A percentile compares a stretch with the other conserved stretches of the same genome.
Evolutionary conservation across 2,797 vertebrate genomes (phyloP).

Genomic region (Pseudochromis fuscus): DNA sequence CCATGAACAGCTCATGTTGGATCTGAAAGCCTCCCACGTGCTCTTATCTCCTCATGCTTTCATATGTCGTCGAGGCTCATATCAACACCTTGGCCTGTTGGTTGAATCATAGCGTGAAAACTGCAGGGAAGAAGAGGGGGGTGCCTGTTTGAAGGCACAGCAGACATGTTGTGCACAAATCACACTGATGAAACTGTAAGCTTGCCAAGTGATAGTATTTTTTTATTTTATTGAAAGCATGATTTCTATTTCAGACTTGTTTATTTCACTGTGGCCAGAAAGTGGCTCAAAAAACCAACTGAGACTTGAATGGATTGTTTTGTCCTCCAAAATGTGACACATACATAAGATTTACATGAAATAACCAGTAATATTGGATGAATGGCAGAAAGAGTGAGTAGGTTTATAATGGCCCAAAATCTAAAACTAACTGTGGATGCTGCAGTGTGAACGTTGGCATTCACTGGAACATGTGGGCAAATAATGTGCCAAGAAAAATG

Average conservation of each 20-base stretch:
- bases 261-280: background rate
- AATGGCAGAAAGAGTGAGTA: background rate
- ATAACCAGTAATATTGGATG: slow-evolving; percentile 10
- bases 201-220: background rate
- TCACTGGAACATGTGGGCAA: background rate
- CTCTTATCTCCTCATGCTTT: slow-evolving; percentile 50
- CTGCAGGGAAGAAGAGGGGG: slow-evolving; percentile 20
- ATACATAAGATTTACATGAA: background rate
- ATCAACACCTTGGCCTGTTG: slow-evolving; percentile 50
- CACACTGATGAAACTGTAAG: slow-evolving; percentile 3
- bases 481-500: slow-evolving; percentile 8
- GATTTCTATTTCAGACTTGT: background rate
- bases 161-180: slow-evolving; percentile 27
- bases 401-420: slow-evolving; percentile 1
- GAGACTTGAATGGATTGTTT: slow-evolving; percentile 1
- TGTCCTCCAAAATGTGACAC: background rate
- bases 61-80: slow-evolving; percentile 48
- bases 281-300: background rate
- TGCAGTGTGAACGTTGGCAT: background rate
- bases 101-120: slow-evolving; percentile 54
- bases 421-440: background rate
- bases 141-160: slow-evolving; percentile 39
- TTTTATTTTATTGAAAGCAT: background rate
- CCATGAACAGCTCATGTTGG: slow-evolving; percentile 45
- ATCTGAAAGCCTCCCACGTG: slow-evolving; percentile 50